phyloP scores from a whole-genome alignment of 2,888 invertebrate species.

The Meganola albula region DNA sequence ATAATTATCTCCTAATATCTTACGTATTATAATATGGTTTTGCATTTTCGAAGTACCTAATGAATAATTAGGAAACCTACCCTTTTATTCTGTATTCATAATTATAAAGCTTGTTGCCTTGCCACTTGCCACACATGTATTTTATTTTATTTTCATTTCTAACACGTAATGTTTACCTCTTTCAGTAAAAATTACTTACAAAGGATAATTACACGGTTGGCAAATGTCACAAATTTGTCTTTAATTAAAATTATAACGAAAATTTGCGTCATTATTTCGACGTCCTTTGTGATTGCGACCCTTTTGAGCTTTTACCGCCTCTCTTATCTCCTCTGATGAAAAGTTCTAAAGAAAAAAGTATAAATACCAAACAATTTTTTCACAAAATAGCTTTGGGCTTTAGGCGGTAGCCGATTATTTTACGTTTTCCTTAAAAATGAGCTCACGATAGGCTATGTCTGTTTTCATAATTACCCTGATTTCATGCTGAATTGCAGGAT shows the following conservation, averaged over 20 bases:
- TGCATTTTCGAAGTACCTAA: too few species aligned
- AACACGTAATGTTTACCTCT: slow-evolving; percentile 25
- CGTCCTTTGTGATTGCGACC: slow-evolving; percentile 57
- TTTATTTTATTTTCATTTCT: slow-evolving; percentile 6
- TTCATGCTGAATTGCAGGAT: slow-evolving; percentile 19
- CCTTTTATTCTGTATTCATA: too few species aligned
- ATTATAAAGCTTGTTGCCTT: too few species aligned
- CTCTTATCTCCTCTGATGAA: slow-evolving; percentile 46
- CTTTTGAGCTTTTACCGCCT: slow-evolving; percentile 42
- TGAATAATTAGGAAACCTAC: slow-evolving; percentile 16
- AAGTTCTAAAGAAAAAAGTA: slow-evolving; percentile 39
- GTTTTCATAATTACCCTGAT: slow-evolving; percentile 10
- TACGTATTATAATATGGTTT: too few species aligned
- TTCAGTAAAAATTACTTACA: slow-evolving; percentile 34
- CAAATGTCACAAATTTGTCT: slow-evolving; percentile 60
- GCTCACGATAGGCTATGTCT: slow-evolving; percentile 11
- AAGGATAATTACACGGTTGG: slow-evolving; percentile 50
- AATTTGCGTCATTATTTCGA: slow-evolving; percentile 57
- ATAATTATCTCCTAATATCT: too few species aligned
- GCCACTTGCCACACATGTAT: too few species aligned
- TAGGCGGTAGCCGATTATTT: slow-evolving; percentile 21
- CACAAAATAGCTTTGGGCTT: slow-evolving; percentile 15
- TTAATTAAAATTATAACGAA: slow-evolving; percentile 68
- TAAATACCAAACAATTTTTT: slow-evolving; percentile 44
- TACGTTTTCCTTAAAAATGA: slow-evolving; percentile 19